phyloP scores from a whole-genome alignment of 2,797 vertebrate genomes.

The Pterois miles region DNA sequence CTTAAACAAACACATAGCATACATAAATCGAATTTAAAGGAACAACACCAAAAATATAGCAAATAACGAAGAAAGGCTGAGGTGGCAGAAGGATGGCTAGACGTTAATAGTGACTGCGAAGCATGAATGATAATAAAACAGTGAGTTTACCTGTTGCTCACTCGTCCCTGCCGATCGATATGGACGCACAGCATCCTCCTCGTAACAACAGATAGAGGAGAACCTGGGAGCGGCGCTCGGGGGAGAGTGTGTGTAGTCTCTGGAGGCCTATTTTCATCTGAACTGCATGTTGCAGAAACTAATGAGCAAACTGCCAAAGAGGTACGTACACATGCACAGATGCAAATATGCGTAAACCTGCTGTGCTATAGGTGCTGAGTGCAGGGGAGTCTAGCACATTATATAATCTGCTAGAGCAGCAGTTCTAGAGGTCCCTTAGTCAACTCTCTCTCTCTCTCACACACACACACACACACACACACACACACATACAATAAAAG shows the following conservation, averaged over 20 bases:
- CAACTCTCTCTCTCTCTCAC: neutral
- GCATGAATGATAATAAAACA: neutral
- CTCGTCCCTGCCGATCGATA: slow-evolving; percentile 6
- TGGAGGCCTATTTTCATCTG: slow-evolving; percentile 15
- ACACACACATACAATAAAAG: neutral
- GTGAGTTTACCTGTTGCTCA: neutral
- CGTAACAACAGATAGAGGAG: neutral
- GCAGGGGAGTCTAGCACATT: neutral
- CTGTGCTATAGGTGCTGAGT: neutral
- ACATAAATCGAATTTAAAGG: neutral
- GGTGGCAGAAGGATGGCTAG: neutral
- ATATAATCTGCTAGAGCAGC: slow-evolving; percentile 15
- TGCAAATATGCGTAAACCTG: neutral
- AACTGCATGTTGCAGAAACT: neutral
- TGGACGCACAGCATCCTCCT: neutral
- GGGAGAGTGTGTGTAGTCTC: neutral
- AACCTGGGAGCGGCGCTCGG: neutral
- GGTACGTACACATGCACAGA: neutral
- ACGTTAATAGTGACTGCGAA: neutral
- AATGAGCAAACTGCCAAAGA: slow-evolving; percentile 19
- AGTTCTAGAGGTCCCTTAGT: slow-evolving; percentile 11
- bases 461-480: slow-evolving; percentile 3
- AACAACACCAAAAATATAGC: neutral
- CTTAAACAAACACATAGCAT: too few relatives aligned
- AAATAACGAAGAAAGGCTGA: neutral